These are phyloP conservation scores for Anabacerthia variegaticeps DNA, from an alignment of 2,797 vertebrate genomes.

Conservation along the genomic window DNA sequence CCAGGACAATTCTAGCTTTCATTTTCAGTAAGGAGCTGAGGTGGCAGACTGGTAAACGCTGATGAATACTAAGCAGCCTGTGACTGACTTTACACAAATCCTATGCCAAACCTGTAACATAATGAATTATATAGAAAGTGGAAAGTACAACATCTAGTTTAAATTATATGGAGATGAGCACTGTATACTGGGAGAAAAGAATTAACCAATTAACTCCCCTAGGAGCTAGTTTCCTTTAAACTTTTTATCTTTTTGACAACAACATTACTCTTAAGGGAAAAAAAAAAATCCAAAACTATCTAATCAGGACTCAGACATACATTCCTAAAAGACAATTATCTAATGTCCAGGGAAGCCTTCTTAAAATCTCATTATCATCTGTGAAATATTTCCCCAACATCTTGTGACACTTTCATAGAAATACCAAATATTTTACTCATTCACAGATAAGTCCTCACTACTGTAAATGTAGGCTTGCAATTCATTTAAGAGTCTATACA, in stretches of 20 bases:
- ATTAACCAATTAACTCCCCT: not conserved
- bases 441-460: not conserved
- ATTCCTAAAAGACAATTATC: not conserved
- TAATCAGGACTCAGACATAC: not conserved
- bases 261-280: not conserved
- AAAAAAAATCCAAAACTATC: not conserved
- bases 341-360: not conserved
- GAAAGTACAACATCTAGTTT: not conserved
- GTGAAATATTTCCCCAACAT: not conserved
- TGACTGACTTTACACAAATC: not conserved
- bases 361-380: not conserved
- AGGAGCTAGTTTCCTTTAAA: not conserved
- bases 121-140: not conserved
- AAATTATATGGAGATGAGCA: not conserved
- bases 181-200: not conserved
- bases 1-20: conserved; percentile 16
- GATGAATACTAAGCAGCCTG: conserved; percentile 19
- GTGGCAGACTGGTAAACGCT: not conserved
- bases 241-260: not conserved
- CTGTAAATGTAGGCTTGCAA: not conserved
- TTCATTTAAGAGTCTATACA: not conserved
- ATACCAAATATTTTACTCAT: not conserved
- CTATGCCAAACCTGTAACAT: not conserved
- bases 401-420: not conserved
- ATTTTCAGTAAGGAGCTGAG: conserved; percentile 32